Conservation (phyloP, 2,797 vertebrate genomes). For the Emys orbicularis region DNA sequence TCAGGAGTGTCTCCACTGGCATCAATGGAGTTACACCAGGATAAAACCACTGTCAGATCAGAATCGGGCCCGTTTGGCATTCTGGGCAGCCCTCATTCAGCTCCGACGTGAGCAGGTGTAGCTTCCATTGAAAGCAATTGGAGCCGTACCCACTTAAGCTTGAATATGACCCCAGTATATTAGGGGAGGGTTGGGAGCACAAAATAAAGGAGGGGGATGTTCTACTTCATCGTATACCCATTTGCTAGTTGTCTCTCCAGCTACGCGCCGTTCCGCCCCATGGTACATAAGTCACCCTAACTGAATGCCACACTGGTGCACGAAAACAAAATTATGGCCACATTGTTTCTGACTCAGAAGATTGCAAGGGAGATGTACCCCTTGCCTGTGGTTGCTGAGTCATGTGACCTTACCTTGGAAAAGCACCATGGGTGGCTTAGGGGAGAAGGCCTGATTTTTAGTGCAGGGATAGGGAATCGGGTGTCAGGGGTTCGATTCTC, state of each 20-base stretch:
- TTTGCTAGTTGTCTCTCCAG: not conserved
- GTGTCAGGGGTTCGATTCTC: not conserved
- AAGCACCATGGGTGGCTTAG: not conserved
- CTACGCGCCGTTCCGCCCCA: fast-evolving
- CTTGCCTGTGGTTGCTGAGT: not conserved
- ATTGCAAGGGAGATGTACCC: not conserved
- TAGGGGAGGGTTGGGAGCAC: not conserved
- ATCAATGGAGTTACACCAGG: not conserved
- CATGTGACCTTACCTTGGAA: not conserved
- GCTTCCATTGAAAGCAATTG: not conserved
- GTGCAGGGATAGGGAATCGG: not conserved
- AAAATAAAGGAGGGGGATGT: not conserved
- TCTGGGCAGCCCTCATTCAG: not conserved
- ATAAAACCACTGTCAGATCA: not conserved
- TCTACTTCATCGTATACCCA: not conserved
- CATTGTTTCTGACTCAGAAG: not conserved
- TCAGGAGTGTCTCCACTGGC: not conserved
- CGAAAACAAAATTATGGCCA: not conserved
- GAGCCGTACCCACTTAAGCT: not conserved
- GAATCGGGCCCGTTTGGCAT: not conserved
- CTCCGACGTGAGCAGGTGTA: not conserved
- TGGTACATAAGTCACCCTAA: not conserved
- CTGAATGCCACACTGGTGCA: not conserved
- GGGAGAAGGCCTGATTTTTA: not conserved
- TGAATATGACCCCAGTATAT: not conserved